Evolutionary conservation across 1,140 invertebrate genomes (phyloP), one percentile per base, ranked within the genome.

Genomic region (Lanistes nyassanus): DNA sequence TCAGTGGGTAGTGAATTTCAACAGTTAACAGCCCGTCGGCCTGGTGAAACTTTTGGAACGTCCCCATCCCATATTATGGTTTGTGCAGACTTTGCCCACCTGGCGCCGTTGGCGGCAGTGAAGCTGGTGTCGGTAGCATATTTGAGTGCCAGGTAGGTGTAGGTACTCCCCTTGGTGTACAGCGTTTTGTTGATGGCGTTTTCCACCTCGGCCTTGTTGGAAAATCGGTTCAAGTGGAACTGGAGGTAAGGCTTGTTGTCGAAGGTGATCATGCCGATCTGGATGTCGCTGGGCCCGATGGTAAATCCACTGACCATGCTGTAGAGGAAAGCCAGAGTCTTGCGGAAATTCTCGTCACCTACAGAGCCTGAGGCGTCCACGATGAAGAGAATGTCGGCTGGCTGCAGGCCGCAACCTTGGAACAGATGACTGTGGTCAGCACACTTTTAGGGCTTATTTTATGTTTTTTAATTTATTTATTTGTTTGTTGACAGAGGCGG

Each of bases 221-320:
- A 64, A 73, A 79, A 83, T 31, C 81, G 83, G 68, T 86, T 85
- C 36, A 88, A 77, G 75, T 88, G 80, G 79, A 88, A 88, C 68
- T 88, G 79, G 3, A 84, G 67, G 34, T 83, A 78, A 6, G 80
- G 71, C 36, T 80, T 80, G 34, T 75, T 74, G 75, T 81, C 81
- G 65, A 82, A 83, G 5, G 76, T 80, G 3, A 77, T 51, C 36
- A 80, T 76, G 13, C 78, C 81, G 58, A 84, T 69, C 56, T 80
- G 69, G 3, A 79, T 76, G 31, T 78, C 77, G 21, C 71, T 56
- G 34, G 73, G 74, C 0, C 79, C 76, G 19, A 83, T 75, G 5
- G 76, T 65, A 56, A 84, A 83, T 19, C 76, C 73, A 21, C 76
- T 72, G 26, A 79, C 74, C 29, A 83, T 75, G n/a, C 78, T 76